Evolutionary conservation across 1,140 invertebrate species (phyloP).

Genomic region (Caligus rogercresseyi): DNA sequence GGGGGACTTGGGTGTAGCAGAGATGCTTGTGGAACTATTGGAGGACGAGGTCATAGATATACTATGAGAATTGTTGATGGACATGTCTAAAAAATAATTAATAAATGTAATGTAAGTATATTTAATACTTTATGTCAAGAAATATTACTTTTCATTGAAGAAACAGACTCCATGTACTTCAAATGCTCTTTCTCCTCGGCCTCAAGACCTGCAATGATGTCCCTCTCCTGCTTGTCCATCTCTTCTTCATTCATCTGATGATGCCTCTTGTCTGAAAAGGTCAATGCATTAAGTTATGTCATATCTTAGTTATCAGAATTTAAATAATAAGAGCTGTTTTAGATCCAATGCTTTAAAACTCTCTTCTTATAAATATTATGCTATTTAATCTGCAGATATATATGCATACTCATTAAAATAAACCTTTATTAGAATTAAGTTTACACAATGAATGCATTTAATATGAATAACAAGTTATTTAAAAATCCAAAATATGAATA

Average conservation of each 20-base stretch:
- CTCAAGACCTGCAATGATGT: slow-evolving; percentile 8
- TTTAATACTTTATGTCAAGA: neutral
- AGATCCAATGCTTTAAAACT: no score
- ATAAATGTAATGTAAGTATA: neutral
- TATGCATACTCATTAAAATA: no score
- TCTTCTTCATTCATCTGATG: slow-evolving; percentile 4
- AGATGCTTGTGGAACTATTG: neutral
- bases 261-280: no score
- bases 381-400: no score
- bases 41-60: neutral
- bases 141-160: slow-evolving; percentile 10
- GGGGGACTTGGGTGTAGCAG: neutral
- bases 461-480: no score
- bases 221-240: slow-evolving; percentile 3
- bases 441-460: no score
- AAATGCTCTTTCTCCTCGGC: slow-evolving; percentile 5
- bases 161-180: slow-evolving; percentile 10
- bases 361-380: no score
- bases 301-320: no score
- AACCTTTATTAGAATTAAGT: no score
- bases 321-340: no score
- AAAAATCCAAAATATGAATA: no score
- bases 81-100: neutral
- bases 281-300: neutral
- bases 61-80: neutral